Percentiles rank a stretch among this genome's conserved stretches.
phyloP scores from a whole-genome alignment of 2,113 vertebrate species.

The Ia io region DNA sequence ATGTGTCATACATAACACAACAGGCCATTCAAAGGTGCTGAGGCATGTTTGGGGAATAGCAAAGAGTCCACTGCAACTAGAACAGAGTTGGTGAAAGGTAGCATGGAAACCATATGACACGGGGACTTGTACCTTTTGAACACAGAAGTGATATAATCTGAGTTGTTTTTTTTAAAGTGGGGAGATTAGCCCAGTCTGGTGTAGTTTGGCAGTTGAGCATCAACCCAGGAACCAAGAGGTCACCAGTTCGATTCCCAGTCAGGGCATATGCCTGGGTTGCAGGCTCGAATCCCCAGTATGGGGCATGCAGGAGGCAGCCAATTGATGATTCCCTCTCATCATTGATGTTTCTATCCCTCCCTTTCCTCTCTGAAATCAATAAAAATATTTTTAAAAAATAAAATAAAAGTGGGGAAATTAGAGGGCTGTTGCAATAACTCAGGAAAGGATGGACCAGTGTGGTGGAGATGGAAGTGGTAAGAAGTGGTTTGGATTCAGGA shows the following conservation, averaged over 20 bases:
- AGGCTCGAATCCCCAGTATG: no score
- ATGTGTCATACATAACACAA: neutral
- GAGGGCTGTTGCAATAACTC: neutral
- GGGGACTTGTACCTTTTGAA: neutral
- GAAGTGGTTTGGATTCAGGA: neutral
- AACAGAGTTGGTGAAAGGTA: neutral
- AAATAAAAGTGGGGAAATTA: neutral
- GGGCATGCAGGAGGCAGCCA: no score
- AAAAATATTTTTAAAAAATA: no score
- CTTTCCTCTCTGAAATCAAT: no score
- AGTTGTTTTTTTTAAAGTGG: neutral
- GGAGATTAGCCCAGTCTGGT: no score
- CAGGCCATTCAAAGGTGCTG: neutral
- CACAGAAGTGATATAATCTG: neutral
- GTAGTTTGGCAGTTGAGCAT: no score
- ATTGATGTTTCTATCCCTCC: no score
- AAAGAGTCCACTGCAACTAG: neutral
- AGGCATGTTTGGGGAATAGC: neutral
- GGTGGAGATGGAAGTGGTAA: neutral
- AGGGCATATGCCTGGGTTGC: no score
- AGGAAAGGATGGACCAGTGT: neutral
- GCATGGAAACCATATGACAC: neutral
- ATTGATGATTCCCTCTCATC: no score
- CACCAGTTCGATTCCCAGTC: no score
- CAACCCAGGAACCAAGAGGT: no score